phyloP scores from a whole-genome alignment of 2,888 invertebrate species.

The Morinoia aosen region DNA sequence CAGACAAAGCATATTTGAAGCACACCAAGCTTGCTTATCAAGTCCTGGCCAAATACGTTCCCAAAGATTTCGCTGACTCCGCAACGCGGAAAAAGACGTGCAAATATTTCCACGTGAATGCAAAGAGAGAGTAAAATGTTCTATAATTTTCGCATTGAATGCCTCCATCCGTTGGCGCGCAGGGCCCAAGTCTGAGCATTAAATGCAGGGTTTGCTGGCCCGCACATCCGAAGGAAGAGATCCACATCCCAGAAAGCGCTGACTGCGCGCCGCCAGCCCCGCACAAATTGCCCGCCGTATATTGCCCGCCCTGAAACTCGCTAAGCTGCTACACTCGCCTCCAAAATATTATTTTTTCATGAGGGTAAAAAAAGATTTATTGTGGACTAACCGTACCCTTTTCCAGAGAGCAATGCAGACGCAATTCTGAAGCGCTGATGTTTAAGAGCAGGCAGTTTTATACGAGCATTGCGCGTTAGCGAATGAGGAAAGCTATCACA shows the following conservation, averaged over 20 bases:
- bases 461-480: not conserved
- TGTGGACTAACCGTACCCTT: not conserved
- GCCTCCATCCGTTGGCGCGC: not conserved
- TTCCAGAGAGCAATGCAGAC: not conserved
- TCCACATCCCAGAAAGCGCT: not conserved
- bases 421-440: not conserved
- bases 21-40: not conserved
- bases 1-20: not conserved
- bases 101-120: not conserved
- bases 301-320: not conserved
- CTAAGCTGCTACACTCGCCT: not conserved
- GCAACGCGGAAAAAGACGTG: not conserved
- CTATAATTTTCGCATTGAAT: not conserved
- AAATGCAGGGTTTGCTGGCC: not conserved
- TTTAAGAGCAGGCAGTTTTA: not conserved
- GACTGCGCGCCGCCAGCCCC: not conserved
- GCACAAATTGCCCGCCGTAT: not conserved
- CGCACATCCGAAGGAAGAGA: not conserved
- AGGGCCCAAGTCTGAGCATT: not conserved
- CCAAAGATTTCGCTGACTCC: not conserved
- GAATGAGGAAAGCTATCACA: not conserved
- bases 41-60: not conserved
- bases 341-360: not conserved
- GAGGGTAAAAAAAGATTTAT: not conserved
- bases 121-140: not conserved